phyloP scores from a whole-genome alignment of 2,113 vertebrate species.

The Cebidichthys violaceus region DNA sequence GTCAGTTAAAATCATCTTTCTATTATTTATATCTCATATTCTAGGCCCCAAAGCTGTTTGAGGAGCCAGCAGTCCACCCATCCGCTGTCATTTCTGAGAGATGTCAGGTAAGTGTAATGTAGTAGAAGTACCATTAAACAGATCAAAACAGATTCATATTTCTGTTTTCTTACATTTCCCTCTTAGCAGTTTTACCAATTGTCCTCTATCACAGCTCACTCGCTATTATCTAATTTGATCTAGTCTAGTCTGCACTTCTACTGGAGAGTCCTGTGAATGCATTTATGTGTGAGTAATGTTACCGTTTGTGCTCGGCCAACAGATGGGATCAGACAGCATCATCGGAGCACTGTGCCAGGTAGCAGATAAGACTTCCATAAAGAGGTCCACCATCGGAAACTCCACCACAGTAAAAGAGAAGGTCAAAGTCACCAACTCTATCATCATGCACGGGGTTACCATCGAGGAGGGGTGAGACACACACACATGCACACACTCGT shows the following conservation, averaged over 20 bases:
- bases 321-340: constrained; percentile 94
- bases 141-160: not conserved
- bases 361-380: constrained; percentile 94
- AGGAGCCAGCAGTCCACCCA: constrained; percentile 90
- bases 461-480: constrained; percentile 93
- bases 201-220: not conserved
- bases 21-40: not conserved
- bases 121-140: not conserved
- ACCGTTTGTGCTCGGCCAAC: constrained; percentile 7
- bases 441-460: constrained; percentile 96
- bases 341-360: constrained; percentile 90
- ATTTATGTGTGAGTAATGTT: not conserved
- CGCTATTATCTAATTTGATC: not conserved
- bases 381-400: constrained; percentile 90
- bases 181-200: not conserved
- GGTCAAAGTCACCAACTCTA: constrained; percentile 93
- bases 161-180: not conserved
- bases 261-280: constrained; percentile 5
- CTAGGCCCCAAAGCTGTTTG: constrained; percentile 91
- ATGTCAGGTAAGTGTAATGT: constrained; percentile 85
- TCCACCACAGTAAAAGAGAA: constrained; percentile 89
- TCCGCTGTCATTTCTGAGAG: constrained; percentile 89
- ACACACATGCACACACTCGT: constrained; percentile 31
- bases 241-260: not conserved
- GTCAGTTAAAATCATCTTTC: not conserved